Evolutionary conservation across 1,140 invertebrate species (phyloP).

Genomic region (Drosophila dunni): DNA sequence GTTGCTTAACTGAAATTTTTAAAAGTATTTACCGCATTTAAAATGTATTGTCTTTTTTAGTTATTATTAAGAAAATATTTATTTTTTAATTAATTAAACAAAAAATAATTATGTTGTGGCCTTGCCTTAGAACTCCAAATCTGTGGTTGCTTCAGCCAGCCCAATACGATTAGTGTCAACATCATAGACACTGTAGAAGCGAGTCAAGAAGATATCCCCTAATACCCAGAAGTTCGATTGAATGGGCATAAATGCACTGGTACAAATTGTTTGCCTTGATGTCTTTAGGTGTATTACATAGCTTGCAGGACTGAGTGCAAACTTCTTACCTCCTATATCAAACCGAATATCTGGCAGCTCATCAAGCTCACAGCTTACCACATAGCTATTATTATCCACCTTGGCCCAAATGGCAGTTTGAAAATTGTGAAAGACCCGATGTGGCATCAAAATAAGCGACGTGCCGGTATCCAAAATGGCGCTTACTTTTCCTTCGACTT

Average conservation of each 20-base stretch:
- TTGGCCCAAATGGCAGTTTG: constrained; percentile 18
- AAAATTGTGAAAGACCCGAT: constrained; percentile 83
- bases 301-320: constrained; percentile 29
- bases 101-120: too few relatives aligned
- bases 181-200: constrained; percentile 62
- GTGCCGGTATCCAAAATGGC: constrained; percentile 92
- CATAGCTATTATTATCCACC: neutral
- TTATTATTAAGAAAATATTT: too few relatives aligned
- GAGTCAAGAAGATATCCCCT: constrained; percentile 52
- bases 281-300: constrained; percentile 36
- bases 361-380: constrained; percentile 14
- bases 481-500: constrained; percentile 84
- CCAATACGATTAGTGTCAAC: constrained; percentile 39
- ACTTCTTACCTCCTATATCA: constrained; percentile 37
- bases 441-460: constrained; percentile 89
- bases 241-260: constrained; percentile 37
- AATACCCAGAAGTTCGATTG: constrained; percentile 52
- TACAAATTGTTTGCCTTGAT: constrained; percentile 14
- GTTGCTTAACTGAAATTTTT: neutral
- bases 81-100: neutral
- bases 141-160: constrained; percentile 36
- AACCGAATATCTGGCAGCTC: constrained; percentile 39
- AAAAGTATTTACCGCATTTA: too few relatives aligned
- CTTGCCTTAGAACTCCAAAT: too few relatives aligned
- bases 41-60: too few relatives aligned